Evolutionary conservation across 1,140 invertebrate genomes (phyloP).

Genomic region (Sarcophaga peregrina): DNA sequence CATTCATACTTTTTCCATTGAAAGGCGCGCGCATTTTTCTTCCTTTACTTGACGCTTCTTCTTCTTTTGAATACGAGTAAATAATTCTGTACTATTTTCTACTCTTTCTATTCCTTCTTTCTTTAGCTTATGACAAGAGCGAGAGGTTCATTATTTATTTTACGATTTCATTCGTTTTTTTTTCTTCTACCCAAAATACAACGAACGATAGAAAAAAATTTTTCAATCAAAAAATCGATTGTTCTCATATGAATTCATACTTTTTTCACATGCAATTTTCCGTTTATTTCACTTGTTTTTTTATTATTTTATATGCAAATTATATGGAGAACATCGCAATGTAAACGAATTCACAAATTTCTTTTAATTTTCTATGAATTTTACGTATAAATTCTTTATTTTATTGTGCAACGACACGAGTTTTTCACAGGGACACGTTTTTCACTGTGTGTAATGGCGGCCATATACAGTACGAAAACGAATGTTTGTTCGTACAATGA

Average conservation of each 20-base stretch:
- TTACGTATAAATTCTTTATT: slow-evolving; percentile 52
- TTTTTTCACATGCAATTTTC: slow-evolving; percentile 62
- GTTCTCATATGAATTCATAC: slow-evolving; percentile 47
- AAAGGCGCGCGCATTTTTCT: slow-evolving; percentile 32
- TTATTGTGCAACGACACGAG: slow-evolving; percentile 55
- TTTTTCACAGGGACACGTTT: slow-evolving; percentile 65
- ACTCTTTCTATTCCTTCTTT: background rate
- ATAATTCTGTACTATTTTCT: background rate
- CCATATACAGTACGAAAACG: slow-evolving; percentile 38
- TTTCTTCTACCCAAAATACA: slow-evolving; percentile 35
- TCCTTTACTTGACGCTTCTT: slow-evolving; percentile 15
- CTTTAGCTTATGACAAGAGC: background rate
- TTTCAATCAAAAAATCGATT: slow-evolving; percentile 64
- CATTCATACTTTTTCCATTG: background rate
- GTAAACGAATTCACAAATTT: slow-evolving; percentile 39
- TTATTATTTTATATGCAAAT: slow-evolving; percentile 44
- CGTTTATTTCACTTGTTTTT: slow-evolving; percentile 45
- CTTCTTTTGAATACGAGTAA: background rate
- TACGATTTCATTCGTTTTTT: slow-evolving; percentile 27
- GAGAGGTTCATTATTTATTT: slow-evolving; percentile 16
- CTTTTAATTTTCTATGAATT: slow-evolving; percentile 56
- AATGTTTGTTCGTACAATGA: slow-evolving; percentile 22
- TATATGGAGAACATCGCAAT: background rate
- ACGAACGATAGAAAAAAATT: slow-evolving; percentile 49
- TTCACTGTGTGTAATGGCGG: slow-evolving; percentile 63